phyloP scores from a whole-genome alignment of 1,140 invertebrate species.

The Notospermus geniculatus region DNA sequence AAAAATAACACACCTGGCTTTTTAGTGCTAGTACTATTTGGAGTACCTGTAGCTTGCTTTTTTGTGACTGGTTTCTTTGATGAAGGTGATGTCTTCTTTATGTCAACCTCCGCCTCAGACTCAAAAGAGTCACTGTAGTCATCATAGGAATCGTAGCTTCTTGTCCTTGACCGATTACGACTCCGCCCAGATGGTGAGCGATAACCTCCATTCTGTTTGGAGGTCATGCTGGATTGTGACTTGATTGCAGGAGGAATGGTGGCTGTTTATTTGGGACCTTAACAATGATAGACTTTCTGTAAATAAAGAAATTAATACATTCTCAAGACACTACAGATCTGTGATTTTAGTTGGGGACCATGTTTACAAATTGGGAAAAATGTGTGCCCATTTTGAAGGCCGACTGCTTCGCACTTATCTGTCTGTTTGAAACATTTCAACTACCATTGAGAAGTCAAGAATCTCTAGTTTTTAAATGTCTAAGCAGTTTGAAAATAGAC shows the following conservation, averaged over 20 bases:
- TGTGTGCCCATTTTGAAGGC: too few species aligned
- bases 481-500: too few species aligned
- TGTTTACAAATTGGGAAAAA: too few species aligned
- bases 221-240: background rate
- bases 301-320: too few species aligned
- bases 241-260: background rate
- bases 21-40: background rate
- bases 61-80: background rate
- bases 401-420: too few species aligned
- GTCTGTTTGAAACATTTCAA: too few species aligned
- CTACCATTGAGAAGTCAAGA: too few species aligned
- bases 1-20: conserved; percentile 6
- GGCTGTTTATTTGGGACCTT: background rate
- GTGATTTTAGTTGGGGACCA: too few species aligned
- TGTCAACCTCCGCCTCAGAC: background rate
- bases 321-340: too few species aligned
- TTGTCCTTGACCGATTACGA: conserved; percentile 1
- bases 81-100: too few species aligned
- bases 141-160: background rate
- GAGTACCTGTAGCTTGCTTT: background rate
- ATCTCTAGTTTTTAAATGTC: too few species aligned
- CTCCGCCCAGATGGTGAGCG: background rate
- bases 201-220: background rate
- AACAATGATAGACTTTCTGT: background rate
- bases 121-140: conserved; percentile 7